Conservation (phyloP, 2,113 vertebrate genomes). For the Labrus mixtus region DNA sequence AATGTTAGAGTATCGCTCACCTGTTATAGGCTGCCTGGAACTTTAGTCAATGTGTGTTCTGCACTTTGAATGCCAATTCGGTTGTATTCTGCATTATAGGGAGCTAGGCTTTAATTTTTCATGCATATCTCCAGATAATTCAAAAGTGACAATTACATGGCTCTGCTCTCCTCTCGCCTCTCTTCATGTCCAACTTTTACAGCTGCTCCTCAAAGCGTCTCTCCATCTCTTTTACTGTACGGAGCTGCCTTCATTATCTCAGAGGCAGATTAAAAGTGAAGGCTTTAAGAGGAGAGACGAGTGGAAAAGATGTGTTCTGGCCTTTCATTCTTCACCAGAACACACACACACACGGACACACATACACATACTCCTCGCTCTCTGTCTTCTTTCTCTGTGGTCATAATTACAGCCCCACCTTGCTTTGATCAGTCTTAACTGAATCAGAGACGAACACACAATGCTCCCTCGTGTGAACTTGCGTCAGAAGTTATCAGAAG, state of each 20-base stretch:
- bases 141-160: slow-evolving; percentile 52
- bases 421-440: slow-evolving; percentile 34
- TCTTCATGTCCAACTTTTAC: slow-evolving; percentile 35
- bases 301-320: slow-evolving; percentile 48
- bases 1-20: slow-evolving; percentile 5
- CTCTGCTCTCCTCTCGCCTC: slow-evolving; percentile 29
- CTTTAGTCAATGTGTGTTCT: slow-evolving; percentile 26
- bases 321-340: slow-evolving; percentile 51
- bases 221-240: slow-evolving; percentile 40
- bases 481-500: slow-evolving; percentile 53
- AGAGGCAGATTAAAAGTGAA: slow-evolving; percentile 71
- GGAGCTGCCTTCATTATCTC: slow-evolving; percentile 65
- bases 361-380: not conserved
- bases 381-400: slow-evolving; percentile 27
- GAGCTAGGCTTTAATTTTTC: slow-evolving; percentile 45
- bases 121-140: slow-evolving; percentile 57
- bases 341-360: not conserved
- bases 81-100: slow-evolving; percentile 35
- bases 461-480: slow-evolving; percentile 46
- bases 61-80: slow-evolving; percentile 56
- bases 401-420: slow-evolving; percentile 68
- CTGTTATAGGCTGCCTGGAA: slow-evolving; percentile 1
- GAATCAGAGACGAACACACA: slow-evolving; percentile 49
- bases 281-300: slow-evolving; percentile 53
- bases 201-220: slow-evolving; percentile 48